These are phyloP conservation scores for Brachyptera putata DNA, from an alignment of 2,888 invertebrate species.

Conservation along the genomic window DNA sequence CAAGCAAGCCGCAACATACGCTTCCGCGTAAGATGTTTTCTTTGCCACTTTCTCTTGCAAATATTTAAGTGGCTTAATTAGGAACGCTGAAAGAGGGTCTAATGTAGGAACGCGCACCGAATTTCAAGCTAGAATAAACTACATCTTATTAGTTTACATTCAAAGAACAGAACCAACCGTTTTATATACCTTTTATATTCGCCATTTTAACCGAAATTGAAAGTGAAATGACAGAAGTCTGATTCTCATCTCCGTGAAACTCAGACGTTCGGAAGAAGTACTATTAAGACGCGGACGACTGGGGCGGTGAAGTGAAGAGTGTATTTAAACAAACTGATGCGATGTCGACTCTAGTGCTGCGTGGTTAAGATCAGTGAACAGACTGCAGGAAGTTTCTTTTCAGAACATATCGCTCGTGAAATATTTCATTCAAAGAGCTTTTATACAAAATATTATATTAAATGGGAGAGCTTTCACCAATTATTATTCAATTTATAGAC, in stretches of 20 bases:
- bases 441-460: too few species aligned
- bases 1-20: constrained; percentile 12
- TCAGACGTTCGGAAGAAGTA: neutral
- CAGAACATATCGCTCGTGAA: too few species aligned
- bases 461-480: too few species aligned
- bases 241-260: neutral
- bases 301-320: too few species aligned
- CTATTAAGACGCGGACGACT: too few species aligned
- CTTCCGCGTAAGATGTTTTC: constrained; percentile 7
- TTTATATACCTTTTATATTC: constrained; percentile 15
- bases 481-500: too few species aligned
- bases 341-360: too few species aligned
- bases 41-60: constrained; percentile 7
- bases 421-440: too few species aligned
- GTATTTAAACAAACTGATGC: too few species aligned
- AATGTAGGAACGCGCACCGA: constrained; percentile 19
- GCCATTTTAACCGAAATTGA: constrained; percentile 11
- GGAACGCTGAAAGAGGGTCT: constrained; percentile 24
- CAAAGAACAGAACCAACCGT: constrained; percentile 10
- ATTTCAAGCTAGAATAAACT: constrained; percentile 21
- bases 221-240: constrained; percentile 4
- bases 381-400: too few species aligned
- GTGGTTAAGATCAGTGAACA: too few species aligned
- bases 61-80: constrained; percentile 25
- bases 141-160: constrained; percentile 13